Evolutionary conservation across 2,888 invertebrate genomes (phyloP).

Genomic region (Heliconius ethilla): DNA sequence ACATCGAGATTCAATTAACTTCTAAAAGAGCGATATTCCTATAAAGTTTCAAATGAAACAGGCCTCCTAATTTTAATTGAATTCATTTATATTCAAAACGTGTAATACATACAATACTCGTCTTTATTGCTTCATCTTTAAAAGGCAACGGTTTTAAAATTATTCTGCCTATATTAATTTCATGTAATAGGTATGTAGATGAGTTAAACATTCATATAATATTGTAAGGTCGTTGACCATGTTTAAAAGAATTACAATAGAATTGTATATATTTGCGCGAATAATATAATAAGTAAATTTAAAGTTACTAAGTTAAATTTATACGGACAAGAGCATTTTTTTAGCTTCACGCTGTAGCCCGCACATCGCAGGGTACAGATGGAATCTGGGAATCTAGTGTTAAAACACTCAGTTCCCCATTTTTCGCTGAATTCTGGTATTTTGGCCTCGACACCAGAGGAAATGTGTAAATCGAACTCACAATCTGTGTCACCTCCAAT

Average conservation of each 20-base stretch:
- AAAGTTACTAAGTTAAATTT: neutral
- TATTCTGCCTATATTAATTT: constrained; percentile 44
- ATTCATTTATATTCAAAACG: constrained; percentile 54
- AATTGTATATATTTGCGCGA: neutral
- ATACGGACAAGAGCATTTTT: neutral
- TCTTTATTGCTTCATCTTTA: constrained; percentile 59
- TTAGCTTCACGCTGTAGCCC: no score
- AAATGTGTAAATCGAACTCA: no score
- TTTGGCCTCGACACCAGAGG: no score
- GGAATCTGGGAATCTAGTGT: no score
- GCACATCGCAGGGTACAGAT: no score
- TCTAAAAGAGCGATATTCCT: constrained; percentile 7
- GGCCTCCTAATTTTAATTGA: constrained; percentile 17
- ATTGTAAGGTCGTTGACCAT: constrained; percentile 36
- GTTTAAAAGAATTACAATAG: constrained; percentile 20
- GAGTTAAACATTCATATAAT: constrained; percentile 30
- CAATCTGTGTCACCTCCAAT: no score
- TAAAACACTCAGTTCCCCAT: no score
- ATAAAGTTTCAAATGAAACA: constrained; percentile 18
- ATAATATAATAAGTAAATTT: neutral
- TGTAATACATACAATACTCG: constrained; percentile 53
- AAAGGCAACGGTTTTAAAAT: constrained; percentile 54
- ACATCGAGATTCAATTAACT: constrained; percentile 11
- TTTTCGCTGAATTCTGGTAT: no score
- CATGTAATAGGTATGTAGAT: constrained; percentile 28